phyloP scores from a whole-genome alignment of 2,888 invertebrate genomes.

The Mythimna vitellina region DNA sequence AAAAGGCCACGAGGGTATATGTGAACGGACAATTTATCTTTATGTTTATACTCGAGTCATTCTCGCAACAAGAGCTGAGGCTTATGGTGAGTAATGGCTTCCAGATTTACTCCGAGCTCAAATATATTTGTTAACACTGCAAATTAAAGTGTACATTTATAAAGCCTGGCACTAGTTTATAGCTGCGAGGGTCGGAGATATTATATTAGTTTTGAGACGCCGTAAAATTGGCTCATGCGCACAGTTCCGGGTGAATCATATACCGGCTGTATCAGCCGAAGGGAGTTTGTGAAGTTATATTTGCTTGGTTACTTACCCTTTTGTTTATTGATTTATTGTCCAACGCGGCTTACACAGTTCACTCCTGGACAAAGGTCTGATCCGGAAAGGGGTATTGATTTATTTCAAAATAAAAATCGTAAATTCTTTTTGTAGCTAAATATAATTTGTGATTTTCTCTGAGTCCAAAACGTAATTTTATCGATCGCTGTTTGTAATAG shows the following conservation, averaged over 20 bases:
- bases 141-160: conserved; percentile 67
- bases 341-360: background rate
- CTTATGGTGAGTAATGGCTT: conserved; percentile 73
- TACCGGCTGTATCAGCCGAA: conserved; percentile 18
- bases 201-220: conserved; percentile 59
- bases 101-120: conserved; percentile 66
- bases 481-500: conserved; percentile 6
- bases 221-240: conserved; percentile 57
- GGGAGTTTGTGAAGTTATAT: conserved; percentile 27
- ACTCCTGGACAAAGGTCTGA: background rate
- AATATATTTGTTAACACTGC: conserved; percentile 67
- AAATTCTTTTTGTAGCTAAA: background rate
- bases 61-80: conserved; percentile 68
- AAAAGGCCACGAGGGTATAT: conserved; percentile 69
- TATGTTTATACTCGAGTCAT: conserved; percentile 69
- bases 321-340: conserved; percentile 30
- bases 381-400: conserved; percentile 1
- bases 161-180: conserved; percentile 58
- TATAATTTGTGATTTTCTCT: conserved; percentile 3
- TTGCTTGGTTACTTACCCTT: conserved; percentile 26
- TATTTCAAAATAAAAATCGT: conserved; percentile 4
- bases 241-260: conserved; percentile 40
- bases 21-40: conserved; percentile 72
- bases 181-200: conserved; percentile 44
- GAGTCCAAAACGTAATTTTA: background rate